Conservation (phyloP, 2,888 invertebrate genomes). For the Drosophila limbata region DNA sequence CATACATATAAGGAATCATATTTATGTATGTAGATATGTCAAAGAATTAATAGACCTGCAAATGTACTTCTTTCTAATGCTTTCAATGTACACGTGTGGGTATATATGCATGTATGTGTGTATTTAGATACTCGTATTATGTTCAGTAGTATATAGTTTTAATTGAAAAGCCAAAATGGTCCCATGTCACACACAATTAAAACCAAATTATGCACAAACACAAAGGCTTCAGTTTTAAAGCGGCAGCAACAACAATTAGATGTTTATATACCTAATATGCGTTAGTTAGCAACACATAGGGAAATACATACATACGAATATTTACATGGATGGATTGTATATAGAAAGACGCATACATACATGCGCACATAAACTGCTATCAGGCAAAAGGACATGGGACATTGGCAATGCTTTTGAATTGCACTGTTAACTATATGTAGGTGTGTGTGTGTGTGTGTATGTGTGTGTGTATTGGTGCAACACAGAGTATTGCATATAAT, state of each 20-base stretch:
- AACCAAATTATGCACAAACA: constrained; percentile 54
- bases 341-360: constrained; percentile 24
- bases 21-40: neutral
- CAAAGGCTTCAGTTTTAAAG: constrained; percentile 25
- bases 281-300: constrained; percentile 32
- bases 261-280: constrained; percentile 55
- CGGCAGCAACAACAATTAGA: constrained; percentile 32
- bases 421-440: constrained; percentile 43
- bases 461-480: constrained; percentile 42
- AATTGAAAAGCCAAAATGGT: constrained; percentile 55
- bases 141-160: constrained; percentile 15
- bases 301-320: constrained; percentile 12
- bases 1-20: too few species aligned
- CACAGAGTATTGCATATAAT: constrained; percentile 73
- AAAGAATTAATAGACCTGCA: neutral
- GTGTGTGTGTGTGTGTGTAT: constrained; percentile 14
- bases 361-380: constrained; percentile 48
- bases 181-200: constrained; percentile 52
- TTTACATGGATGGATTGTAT: constrained; percentile 6
- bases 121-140: constrained; percentile 2
- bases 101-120: constrained; percentile 6
- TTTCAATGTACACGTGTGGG: neutral
- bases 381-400: constrained; percentile 65
- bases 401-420: constrained; percentile 50
- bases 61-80: constrained; percentile 3